Evolutionary conservation across 2,888 invertebrate genomes (phyloP).

Genomic region (Hyalella azteca): DNA sequence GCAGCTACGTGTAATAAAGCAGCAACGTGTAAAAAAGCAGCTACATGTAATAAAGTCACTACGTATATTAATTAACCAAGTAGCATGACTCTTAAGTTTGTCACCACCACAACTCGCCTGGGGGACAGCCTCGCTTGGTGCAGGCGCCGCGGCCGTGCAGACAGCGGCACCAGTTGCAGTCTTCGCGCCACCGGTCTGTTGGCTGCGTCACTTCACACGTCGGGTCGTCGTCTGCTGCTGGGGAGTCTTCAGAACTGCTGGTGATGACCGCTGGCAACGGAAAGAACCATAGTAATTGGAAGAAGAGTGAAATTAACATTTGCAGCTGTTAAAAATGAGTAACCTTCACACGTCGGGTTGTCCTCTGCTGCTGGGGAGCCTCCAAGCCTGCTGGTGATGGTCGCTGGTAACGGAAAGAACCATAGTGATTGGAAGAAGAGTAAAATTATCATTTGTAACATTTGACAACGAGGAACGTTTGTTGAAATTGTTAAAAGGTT

Average conservation of each 20-base stretch:
- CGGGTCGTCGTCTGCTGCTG: neutral
- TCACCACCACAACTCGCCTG: neutral
- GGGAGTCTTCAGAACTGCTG: neutral
- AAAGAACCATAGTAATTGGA: too few relatives aligned
- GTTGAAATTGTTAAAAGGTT: too few relatives aligned
- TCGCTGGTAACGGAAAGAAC: neutral
- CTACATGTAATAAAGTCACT: too few relatives aligned
- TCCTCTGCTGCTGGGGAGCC: neutral
- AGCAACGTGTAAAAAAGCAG: too few relatives aligned
- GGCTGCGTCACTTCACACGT: neutral
- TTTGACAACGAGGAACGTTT: too few relatives aligned
- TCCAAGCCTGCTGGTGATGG: neutral
- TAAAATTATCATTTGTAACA: too few relatives aligned
- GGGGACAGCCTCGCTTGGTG: constrained; percentile 40
- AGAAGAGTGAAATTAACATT: too few relatives aligned
- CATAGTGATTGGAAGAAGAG: too few relatives aligned
- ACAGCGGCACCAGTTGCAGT: constrained; percentile 52
- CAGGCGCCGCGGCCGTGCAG: constrained; percentile 37
- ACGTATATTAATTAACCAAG: too few relatives aligned
- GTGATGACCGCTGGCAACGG: neutral
- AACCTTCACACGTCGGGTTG: neutral
- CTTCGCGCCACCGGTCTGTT: constrained; percentile 36
- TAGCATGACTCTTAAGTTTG: too few relatives aligned
- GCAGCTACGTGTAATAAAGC: too few relatives aligned
- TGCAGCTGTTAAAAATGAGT: too few relatives aligned